Evolutionary conservation across 2,113 vertebrate species (phyloP).

Genomic region (Pelusios castaneus): DNA sequence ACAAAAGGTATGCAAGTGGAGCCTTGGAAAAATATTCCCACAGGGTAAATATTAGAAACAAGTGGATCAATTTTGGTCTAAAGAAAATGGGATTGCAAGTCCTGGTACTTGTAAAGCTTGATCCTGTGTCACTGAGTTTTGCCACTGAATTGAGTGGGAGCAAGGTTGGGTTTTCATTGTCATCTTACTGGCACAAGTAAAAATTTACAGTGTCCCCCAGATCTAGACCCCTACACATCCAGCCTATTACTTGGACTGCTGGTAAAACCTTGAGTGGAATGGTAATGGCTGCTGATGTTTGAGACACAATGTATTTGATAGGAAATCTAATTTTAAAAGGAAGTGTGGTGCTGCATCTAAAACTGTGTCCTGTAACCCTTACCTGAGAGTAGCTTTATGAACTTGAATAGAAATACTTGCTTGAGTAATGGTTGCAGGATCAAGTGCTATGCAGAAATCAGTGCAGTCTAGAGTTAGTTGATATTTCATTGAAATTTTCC

Average conservation of each 20-base stretch:
- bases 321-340: background rate
- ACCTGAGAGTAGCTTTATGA: background rate
- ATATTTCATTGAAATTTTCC: background rate
- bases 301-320: background rate
- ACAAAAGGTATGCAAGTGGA: conserved; percentile 89
- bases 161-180: background rate
- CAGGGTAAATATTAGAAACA: background rate
- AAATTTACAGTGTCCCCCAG: background rate
- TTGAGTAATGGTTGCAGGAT: background rate
- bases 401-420: background rate
- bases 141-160: background rate
- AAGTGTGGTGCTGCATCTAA: background rate
- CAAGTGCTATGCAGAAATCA: background rate
- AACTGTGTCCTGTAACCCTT: background rate
- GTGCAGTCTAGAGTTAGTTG: background rate
- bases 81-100: background rate
- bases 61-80: background rate
- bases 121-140: background rate
- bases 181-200: background rate
- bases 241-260: background rate
- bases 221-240: background rate
- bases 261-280: background rate
- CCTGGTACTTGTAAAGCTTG: background rate
- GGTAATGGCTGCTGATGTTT: background rate
- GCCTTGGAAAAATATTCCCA: background rate